Percentiles rank a stretch among this genome's conserved stretches.
phyloP scores from a whole-genome alignment of 2,797 vertebrate genomes.

The Pseudopleuronectes americanus region DNA sequence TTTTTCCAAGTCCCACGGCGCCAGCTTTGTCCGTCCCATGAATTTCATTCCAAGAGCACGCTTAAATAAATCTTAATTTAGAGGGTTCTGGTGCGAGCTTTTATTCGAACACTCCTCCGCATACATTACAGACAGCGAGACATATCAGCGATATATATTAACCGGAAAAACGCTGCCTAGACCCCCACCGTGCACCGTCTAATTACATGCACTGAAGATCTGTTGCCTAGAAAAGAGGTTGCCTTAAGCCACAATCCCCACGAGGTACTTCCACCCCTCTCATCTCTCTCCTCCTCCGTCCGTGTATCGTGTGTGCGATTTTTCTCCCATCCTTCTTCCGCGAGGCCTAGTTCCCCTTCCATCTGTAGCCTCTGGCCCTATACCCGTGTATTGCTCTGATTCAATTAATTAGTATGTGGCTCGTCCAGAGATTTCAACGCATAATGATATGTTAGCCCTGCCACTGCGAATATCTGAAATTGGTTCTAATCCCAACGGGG shows the following conservation, averaged over 20 bases:
- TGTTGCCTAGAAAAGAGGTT: conserved; percentile 74
- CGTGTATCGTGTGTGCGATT: conserved; percentile 47
- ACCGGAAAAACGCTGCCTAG: conserved; percentile 64
- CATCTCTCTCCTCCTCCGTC: conserved; percentile 56
- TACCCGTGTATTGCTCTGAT: conserved; percentile 72
- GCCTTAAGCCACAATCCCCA: conserved; percentile 78
- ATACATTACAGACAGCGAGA: conserved; percentile 61
- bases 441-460: conserved; percentile 71
- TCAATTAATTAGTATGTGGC: conserved; percentile 82
- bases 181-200: conserved; percentile 62
- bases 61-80: conserved; percentile 77
- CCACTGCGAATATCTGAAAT: conserved; percentile 72
- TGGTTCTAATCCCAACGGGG: conserved; percentile 60
- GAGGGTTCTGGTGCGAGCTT: conserved; percentile 25
- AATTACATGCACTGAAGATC: conserved; percentile 82
- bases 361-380: conserved; percentile 65
- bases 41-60: conserved; percentile 47
- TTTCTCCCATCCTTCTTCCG: conserved; percentile 50
- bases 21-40: conserved; percentile 43
- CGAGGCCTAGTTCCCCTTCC: conserved; percentile 59
- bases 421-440: conserved; percentile 72
- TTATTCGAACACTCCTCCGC: conserved; percentile 28
- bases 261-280: conserved; percentile 50
- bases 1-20: conserved; percentile 13
- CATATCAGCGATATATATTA: conserved; percentile 73